phyloP scores from a whole-genome alignment of 2,888 invertebrate genomes.

The Stenoptilia bipunctidactyla region DNA sequence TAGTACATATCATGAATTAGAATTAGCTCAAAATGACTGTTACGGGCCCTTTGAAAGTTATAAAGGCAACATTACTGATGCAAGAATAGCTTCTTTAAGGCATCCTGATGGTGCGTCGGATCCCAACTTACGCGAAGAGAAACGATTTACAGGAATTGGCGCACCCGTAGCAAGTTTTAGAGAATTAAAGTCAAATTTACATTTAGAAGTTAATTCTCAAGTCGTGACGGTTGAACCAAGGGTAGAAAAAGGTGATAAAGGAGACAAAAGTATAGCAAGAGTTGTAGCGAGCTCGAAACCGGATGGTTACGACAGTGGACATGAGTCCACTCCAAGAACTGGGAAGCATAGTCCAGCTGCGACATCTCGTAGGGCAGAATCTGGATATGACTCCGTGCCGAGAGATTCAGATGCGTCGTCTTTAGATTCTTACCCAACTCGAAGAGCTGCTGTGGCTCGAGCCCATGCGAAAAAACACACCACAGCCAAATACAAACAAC shows the following conservation, averaged over 20 bases:
- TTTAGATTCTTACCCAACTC: slow-evolving; percentile 77
- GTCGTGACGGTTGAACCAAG: slow-evolving; percentile 72
- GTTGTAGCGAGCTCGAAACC: slow-evolving; percentile 76
- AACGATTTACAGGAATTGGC: slow-evolving; percentile 74
- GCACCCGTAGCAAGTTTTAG: slow-evolving; percentile 70
- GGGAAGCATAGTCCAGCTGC: slow-evolving; percentile 85
- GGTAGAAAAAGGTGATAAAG: slow-evolving; percentile 73
- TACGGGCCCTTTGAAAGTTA: slow-evolving; percentile 77
- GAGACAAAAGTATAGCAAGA: slow-evolving; percentile 75
- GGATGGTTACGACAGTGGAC: slow-evolving; percentile 87
- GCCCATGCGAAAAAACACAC: slow-evolving; percentile 68
- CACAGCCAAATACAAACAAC: slow-evolving; percentile 76
- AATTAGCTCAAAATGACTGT: slow-evolving; percentile 58
- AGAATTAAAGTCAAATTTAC: slow-evolving; percentile 64
- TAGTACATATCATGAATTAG: slow-evolving; percentile 65
- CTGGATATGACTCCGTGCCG: slow-evolving; percentile 92
- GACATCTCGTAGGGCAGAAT: slow-evolving; percentile 85
- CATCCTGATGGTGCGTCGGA: slow-evolving; percentile 95
- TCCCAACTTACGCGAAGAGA: slow-evolving; percentile 85
- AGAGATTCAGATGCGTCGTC: slow-evolving; percentile 91
- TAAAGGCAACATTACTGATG: slow-evolving; percentile 57
- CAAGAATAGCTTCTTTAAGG: slow-evolving; percentile 79
- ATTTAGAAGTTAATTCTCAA: slow-evolving; percentile 63
- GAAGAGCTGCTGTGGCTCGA: slow-evolving; percentile 58
- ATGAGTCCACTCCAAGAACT: slow-evolving; percentile 85